Conservation (phyloP, 1,140 invertebrate species). For the Drosophila ironensis region DNA sequence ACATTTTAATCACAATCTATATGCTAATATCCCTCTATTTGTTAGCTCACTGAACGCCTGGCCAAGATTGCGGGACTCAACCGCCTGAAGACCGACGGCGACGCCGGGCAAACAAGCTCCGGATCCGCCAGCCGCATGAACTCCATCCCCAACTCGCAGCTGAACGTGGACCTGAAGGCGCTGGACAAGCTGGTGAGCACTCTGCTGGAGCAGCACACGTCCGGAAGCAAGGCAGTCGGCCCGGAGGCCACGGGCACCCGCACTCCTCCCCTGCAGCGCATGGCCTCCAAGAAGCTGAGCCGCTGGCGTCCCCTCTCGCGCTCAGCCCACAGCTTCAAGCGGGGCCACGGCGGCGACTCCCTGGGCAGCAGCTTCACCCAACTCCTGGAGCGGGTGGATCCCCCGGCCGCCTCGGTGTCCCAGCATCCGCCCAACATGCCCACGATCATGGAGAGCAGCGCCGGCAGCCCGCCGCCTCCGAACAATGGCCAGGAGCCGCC, state of each 20-base stretch:
- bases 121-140: conserved; percentile 70
- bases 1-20: too few species aligned
- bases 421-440: conserved; percentile 70
- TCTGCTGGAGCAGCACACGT: conserved; percentile 68
- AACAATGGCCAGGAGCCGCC: conserved; percentile 54
- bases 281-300: conserved; percentile 69
- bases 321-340: conserved; percentile 66
- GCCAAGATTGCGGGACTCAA: conserved; percentile 76
- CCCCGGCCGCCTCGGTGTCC: conserved; percentile 9
- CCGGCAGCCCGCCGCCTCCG: conserved; percentile 18
- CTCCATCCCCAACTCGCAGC: conserved; percentile 69
- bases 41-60: conserved; percentile 69
- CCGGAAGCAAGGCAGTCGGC: conserved; percentile 7
- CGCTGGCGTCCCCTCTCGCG: conserved; percentile 75
- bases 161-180: conserved; percentile 69
- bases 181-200: conserved; percentile 76
- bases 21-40: too few species aligned
- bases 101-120: conserved; percentile 39
- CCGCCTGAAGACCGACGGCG: conserved; percentile 34
- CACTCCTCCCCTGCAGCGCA: conserved; percentile 51
- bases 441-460: conserved; percentile 75
- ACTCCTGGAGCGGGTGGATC: conserved; percentile 51
- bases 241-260: conserved; percentile 31
- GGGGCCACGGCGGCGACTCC: conserved; percentile 19
- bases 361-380: conserved; percentile 50